Conservation (phyloP, 2,888 invertebrate genomes). For the Synergus umbraculus region DNA sequence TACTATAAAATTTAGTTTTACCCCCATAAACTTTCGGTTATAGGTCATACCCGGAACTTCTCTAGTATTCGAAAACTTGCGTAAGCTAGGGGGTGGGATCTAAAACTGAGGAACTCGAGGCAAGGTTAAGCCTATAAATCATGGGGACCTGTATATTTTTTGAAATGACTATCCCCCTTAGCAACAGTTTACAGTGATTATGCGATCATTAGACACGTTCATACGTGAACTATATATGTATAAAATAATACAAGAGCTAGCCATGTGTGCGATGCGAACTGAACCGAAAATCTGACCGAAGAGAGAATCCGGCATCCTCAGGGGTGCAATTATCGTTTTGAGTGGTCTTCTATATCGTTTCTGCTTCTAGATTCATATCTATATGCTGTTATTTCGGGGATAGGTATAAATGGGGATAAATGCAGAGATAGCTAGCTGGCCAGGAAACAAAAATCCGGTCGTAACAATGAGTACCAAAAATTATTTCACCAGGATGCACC, state of each 20-base stretch:
- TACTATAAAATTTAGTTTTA: slow-evolving; percentile 4
- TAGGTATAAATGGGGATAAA: neutral
- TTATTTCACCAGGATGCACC: slow-evolving; percentile 7
- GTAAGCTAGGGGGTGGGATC: neutral
- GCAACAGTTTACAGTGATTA: neutral
- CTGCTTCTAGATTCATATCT: neutral
- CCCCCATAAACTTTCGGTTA: neutral
- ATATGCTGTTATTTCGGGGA: neutral
- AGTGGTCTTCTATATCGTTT: neutral
- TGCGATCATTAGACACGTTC: neutral
- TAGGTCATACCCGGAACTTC: neutral
- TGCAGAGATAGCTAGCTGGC: slow-evolving; percentile 1
- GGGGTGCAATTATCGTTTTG: neutral
- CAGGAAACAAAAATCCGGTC: slow-evolving; percentile 7
- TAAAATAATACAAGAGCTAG: neutral
- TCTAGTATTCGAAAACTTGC: neutral
- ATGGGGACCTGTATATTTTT: slow-evolving; percentile 7
- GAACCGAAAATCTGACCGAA: neutral
- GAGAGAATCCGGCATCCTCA: neutral
- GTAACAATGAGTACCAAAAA: neutral
- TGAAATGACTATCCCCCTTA: neutral
- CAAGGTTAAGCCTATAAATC: slow-evolving; percentile 7
- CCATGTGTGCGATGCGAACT: neutral
- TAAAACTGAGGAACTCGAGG: neutral
- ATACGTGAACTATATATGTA: neutral